Evolutionary conservation across 2,888 invertebrate species (phyloP).

Genomic region (Cephus rjabovi): DNA sequence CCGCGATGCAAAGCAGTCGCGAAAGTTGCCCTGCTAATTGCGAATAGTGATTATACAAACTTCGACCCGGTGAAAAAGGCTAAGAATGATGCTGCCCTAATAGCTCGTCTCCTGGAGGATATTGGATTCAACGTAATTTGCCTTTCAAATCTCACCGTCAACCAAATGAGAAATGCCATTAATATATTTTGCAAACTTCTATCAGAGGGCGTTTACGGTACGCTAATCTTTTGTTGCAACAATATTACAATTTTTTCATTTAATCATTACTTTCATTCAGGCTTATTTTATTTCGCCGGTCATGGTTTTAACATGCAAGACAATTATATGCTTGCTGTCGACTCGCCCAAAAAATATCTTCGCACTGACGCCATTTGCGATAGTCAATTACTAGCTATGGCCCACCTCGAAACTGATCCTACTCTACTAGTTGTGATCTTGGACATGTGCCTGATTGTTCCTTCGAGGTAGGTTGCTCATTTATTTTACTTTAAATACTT

Average conservation of each 20-base stretch:
- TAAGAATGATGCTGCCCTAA: slow-evolving; percentile 51
- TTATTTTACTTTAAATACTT: neutral
- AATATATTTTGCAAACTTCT: slow-evolving; percentile 49
- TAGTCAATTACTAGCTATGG: slow-evolving; percentile 50
- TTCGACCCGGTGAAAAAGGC: slow-evolving; percentile 48
- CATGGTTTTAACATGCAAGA: slow-evolving; percentile 62
- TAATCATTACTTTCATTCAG: slow-evolving; percentile 28
- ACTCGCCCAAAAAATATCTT: slow-evolving; percentile 51
- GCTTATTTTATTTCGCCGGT: slow-evolving; percentile 61
- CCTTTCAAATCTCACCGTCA: slow-evolving; percentile 50
- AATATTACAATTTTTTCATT: neutral
- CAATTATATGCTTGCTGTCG: slow-evolving; percentile 58
- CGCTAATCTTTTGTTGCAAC: neutral
- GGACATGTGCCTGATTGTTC: slow-evolving; percentile 60
- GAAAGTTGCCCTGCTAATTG: slow-evolving; percentile 59
- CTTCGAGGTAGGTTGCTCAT: slow-evolving; percentile 47
- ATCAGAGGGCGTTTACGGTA: slow-evolving; percentile 56
- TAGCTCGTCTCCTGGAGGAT: slow-evolving; percentile 46
- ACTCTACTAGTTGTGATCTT: slow-evolving; percentile 55
- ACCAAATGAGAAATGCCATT: slow-evolving; percentile 58
- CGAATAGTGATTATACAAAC: slow-evolving; percentile 52
- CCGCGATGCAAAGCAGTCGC: slow-evolving; percentile 50
- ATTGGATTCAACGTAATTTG: slow-evolving; percentile 59
- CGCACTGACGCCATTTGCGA: slow-evolving; percentile 55
- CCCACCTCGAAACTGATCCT: slow-evolving; percentile 48